phyloP scores from a whole-genome alignment of 1,140 invertebrate species.

The silkworm (Bombyx mori) region ASM3026992v2 NC_085123.1:15636501-15637000 shows the following conservation, averaged over 20 bases:
- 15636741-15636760: conserved; percentile 44
- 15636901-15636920: conserved; percentile 39
- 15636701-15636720: conserved; percentile 37
- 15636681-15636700: conserved; percentile 70
- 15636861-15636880: conserved; percentile 23
- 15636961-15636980: conserved; percentile 11
- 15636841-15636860: neutral
- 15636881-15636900: conserved; percentile 39
- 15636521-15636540: conserved; percentile 51
- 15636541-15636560: conserved; percentile 53
- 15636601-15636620: conserved; percentile 19
- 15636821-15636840: conserved; percentile 1
- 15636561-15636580: conserved; percentile 52
- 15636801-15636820: conserved; percentile 19
- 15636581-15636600: conserved; percentile 44
- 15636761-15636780: conserved; percentile 17
- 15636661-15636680: conserved; percentile 70
- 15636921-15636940: conserved; percentile 21
- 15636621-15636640: conserved; percentile 36
- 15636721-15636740: conserved; percentile 55
- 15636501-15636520: conserved; percentile 17
- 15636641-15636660: conserved; percentile 47
- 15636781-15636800: conserved; percentile 1
- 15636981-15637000: neutral
- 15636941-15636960: conserved; percentile 47